Evolutionary conservation across 2,888 invertebrate genomes (phyloP).

Genomic region (Dromius quadrimaculatus): DNA sequence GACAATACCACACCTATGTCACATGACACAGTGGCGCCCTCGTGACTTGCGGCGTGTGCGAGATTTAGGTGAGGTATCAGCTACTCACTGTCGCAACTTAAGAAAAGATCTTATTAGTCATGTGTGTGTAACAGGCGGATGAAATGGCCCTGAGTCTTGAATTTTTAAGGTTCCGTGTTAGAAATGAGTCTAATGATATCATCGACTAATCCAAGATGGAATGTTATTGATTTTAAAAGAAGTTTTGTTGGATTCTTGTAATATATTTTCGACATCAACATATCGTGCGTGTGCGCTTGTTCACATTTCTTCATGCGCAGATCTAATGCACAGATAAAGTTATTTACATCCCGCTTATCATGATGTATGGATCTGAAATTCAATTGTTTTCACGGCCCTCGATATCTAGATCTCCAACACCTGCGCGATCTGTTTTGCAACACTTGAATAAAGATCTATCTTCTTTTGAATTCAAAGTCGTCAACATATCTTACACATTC

Average conservation of each 20-base stretch:
- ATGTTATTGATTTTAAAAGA: no score
- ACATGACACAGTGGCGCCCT: slow-evolving; percentile 24
- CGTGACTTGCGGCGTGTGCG: neutral
- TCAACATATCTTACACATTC: no score
- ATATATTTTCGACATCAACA: no score
- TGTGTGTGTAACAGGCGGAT: slow-evolving; percentile 21
- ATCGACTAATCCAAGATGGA: slow-evolving; percentile 4
- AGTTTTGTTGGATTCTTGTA: no score
- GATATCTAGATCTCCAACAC: slow-evolving; percentile 45
- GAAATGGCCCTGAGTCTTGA: slow-evolving; percentile 10
- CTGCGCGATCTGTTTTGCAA: slow-evolving; percentile 28
- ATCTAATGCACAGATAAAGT: slow-evolving; percentile 46
- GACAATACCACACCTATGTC: slow-evolving; percentile 21
- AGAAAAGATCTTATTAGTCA: slow-evolving; percentile 23
- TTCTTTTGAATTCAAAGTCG: no score
- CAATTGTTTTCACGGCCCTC: slow-evolving; percentile 45
- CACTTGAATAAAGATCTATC: neutral
- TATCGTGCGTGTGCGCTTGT: slow-evolving; percentile 3
- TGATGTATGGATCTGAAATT: slow-evolving; percentile 49
- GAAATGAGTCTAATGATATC: slow-evolving; percentile 33
- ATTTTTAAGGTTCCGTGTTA: slow-evolving; percentile 34
- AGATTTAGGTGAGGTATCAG: slow-evolving; percentile 5
- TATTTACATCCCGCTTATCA: slow-evolving; percentile 48
- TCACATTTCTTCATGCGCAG: slow-evolving; percentile 23
- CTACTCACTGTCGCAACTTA: neutral